These are phyloP conservation scores for Carduelis carduelis DNA, from an alignment of 2,797 vertebrate species.

Conservation along the genomic window DNA sequence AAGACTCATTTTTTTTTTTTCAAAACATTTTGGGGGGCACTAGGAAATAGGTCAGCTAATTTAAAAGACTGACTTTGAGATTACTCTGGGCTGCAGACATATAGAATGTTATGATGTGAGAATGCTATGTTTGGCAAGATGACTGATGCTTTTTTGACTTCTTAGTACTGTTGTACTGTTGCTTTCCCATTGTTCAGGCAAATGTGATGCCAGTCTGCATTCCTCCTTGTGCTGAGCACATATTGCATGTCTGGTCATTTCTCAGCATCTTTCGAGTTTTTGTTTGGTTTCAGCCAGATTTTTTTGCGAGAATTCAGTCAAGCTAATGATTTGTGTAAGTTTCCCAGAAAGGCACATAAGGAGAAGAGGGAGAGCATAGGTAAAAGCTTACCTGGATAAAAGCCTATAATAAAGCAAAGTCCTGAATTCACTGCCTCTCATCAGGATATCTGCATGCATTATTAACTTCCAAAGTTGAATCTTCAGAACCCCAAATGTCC, in stretches of 20 bases:
- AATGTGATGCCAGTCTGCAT: not conserved
- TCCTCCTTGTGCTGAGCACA: not conserved
- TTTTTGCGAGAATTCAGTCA: not conserved
- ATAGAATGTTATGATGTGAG: not conserved
- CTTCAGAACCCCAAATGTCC: not conserved
- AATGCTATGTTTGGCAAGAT: not conserved
- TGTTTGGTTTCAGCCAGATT: not conserved
- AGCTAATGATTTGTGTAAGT: not conserved
- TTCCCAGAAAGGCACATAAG: not conserved
- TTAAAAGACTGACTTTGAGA: not conserved
- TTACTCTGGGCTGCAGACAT: not conserved
- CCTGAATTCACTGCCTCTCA: not conserved
- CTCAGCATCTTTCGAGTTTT: not conserved
- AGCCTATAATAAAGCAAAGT: not conserved
- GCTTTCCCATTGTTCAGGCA: not conserved
- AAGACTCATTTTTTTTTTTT: not conserved
- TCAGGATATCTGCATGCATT: not conserved
- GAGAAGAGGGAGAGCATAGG: not conserved
- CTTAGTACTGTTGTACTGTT: not conserved
- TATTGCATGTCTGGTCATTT: fast-evolving
- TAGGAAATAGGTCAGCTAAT: not conserved
- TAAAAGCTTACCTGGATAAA: not conserved
- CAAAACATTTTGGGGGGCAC: not conserved
- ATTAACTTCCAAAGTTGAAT: not conserved
- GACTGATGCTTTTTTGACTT: not conserved